Conservation (phyloP, 2,888 invertebrate genomes). For the Iphiclides podalirius region DNA sequence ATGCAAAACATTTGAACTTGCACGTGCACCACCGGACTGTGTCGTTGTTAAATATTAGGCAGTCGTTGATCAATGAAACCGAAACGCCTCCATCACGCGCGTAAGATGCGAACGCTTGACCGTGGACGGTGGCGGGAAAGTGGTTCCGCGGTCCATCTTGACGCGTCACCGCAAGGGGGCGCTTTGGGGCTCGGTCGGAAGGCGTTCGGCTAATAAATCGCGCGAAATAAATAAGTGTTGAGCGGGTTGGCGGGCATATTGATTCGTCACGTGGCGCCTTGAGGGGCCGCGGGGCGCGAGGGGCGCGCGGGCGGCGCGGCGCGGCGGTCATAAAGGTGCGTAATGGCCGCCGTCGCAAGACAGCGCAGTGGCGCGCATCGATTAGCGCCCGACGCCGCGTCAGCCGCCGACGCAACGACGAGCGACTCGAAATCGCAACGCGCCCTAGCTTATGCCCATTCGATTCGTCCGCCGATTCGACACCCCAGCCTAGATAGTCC, state of each 20-base stretch:
- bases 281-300: constrained; percentile 42
- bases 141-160: too few relatives aligned
- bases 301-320: constrained; percentile 49
- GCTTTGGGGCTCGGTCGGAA: too few relatives aligned
- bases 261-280: constrained; percentile 80
- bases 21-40: too few relatives aligned
- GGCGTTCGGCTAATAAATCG: constrained; percentile 77
- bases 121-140: too few relatives aligned
- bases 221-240: constrained; percentile 80
- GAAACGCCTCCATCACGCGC: too few relatives aligned
- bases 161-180: too few relatives aligned
- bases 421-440: constrained; percentile 18
- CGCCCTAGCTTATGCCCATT: constrained; percentile 31
- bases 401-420: constrained; percentile 71
- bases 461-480: too few relatives aligned
- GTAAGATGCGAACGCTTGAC: too few relatives aligned
- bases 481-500: too few relatives aligned
- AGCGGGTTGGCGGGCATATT: constrained; percentile 79
- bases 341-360: constrained; percentile 86
- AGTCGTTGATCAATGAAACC: too few relatives aligned
- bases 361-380: constrained; percentile 85
- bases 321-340: constrained; percentile 86
- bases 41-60: too few relatives aligned
- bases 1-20: too few relatives aligned
- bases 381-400: constrained; percentile 82